phyloP scores from a whole-genome alignment of 2,113 vertebrate species.

The Elaphurus davidianus region DNA sequence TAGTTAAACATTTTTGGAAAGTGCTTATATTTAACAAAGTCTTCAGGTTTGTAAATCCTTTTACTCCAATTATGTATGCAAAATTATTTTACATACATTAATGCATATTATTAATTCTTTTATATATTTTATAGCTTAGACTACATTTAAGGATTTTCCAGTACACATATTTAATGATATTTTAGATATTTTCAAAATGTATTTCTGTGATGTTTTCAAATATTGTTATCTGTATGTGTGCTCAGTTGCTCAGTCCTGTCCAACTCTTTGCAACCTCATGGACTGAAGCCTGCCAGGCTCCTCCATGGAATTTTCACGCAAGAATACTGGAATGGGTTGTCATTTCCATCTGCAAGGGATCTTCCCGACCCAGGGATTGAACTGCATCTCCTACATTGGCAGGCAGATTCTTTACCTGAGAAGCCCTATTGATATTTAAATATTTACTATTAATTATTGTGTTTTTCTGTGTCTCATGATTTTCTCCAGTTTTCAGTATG shows the following conservation, averaged over 20 bases:
- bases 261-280: not conserved
- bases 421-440: not conserved
- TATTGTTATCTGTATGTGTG: not conserved
- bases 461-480: not conserved
- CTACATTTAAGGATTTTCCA: conserved; percentile 8
- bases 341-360: not conserved
- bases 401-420: not conserved
- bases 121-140: not conserved
- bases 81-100: not conserved
- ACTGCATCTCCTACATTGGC: not conserved
- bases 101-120: not conserved
- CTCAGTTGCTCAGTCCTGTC: not conserved
- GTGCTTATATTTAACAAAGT: not conserved
- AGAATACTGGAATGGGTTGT: not conserved
- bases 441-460: not conserved
- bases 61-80: not conserved
- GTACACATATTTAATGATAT: not conserved
- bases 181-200: conserved; percentile 2
- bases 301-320: not conserved
- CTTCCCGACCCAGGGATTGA: not conserved
- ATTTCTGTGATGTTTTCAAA: not conserved
- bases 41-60: not conserved
- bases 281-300: not conserved
- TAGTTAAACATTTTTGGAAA: not conserved
- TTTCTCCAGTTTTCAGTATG: not conserved